phyloP scores from a whole-genome alignment of 1,140 invertebrate species.

The Drosophila fuyamai region DNA sequence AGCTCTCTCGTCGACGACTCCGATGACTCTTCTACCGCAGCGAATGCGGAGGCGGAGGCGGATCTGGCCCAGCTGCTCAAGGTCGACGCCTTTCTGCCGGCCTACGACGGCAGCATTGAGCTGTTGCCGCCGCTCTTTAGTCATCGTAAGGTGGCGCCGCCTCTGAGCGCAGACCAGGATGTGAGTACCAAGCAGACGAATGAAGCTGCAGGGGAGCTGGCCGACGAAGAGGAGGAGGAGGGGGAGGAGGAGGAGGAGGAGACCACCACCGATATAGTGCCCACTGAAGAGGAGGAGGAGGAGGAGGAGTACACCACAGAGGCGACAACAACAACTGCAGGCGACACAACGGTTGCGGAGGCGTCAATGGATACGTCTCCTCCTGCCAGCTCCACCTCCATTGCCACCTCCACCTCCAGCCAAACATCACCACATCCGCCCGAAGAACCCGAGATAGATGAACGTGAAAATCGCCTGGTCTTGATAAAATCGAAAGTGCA shows the following conservation, averaged over 20 bases:
- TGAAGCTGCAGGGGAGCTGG: constrained; percentile 1
- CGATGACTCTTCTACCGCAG: not conserved
- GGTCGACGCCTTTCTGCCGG: constrained; percentile 75
- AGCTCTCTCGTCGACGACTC: constrained; percentile 33
- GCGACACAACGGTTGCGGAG: constrained; percentile 31
- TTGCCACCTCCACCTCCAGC: not conserved
- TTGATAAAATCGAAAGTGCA: constrained; percentile 84
- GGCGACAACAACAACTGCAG: constrained; percentile 7
- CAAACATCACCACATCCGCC: constrained; percentile 26
- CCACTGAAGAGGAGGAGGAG: constrained; percentile 5
- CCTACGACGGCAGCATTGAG: constrained; percentile 46
- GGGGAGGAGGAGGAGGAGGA: constrained; percentile 24
- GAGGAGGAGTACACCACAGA: constrained; percentile 22
- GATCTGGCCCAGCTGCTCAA: constrained; percentile 71
- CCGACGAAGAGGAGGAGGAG: not conserved
- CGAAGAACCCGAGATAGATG: constrained; percentile 36
- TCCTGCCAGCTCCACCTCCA: not conserved
- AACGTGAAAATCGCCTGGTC: constrained; percentile 55
- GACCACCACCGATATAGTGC: constrained; percentile 53
- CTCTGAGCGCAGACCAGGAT: constrained; percentile 48
- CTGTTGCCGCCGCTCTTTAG: constrained; percentile 51
- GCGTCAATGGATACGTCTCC: constrained; percentile 26
- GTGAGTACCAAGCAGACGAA: not conserved
- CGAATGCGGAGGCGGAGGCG: constrained; percentile 30
- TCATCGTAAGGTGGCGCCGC: constrained; percentile 66